Evolutionary conservation across 1,140 invertebrate genomes (phyloP).

Genomic region (Trachelipus rathkii): DNA sequence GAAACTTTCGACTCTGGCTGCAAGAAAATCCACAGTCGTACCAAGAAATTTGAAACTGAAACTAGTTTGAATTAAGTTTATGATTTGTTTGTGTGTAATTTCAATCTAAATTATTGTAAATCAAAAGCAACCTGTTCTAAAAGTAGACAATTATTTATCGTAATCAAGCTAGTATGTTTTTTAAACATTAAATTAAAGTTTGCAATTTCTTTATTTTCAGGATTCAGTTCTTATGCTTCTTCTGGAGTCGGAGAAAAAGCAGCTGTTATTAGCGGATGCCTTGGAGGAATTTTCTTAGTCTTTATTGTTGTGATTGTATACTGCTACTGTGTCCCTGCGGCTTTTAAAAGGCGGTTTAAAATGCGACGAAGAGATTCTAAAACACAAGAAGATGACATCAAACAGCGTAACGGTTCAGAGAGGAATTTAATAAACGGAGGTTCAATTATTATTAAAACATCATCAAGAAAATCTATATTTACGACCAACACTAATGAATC

Average conservation of each 20-base stretch:
- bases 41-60: no score
- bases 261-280: constrained; percentile 39
- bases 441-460: constrained; percentile 34
- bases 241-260: constrained; percentile 36
- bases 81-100: no score
- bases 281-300: constrained; percentile 38
- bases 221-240: constrained; percentile 31
- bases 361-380: constrained; percentile 29
- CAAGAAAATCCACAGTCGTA: no score
- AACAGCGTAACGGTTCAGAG: constrained; percentile 28
- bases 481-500: constrained; percentile 30
- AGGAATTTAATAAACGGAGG: constrained; percentile 38
- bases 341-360: constrained; percentile 33
- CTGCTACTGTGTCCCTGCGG: constrained; percentile 37
- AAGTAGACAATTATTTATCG: no score
- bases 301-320: constrained; percentile 36
- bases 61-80: no score
- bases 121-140: no score
- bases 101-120: no score
- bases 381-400: constrained; percentile 24
- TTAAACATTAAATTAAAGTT: not conserved
- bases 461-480: constrained; percentile 35
- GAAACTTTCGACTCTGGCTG: no score
- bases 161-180: no score
- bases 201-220: constrained; percentile 22